Evolutionary conservation across 2,113 vertebrate genomes (phyloP).

Genomic region (Candoia aspera): DNA sequence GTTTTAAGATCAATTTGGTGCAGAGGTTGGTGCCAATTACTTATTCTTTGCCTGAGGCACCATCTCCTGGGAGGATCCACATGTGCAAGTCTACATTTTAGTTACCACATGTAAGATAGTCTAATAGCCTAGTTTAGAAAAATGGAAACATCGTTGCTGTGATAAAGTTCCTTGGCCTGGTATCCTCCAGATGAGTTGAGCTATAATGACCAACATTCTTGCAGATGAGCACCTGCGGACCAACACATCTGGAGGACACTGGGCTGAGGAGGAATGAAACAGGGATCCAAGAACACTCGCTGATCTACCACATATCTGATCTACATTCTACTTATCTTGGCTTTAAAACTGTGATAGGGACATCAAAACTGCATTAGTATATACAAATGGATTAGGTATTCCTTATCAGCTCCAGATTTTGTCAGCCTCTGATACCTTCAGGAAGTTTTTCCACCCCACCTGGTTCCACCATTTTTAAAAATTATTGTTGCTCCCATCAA

Average conservation of each 20-base stretch:
- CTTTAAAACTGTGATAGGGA: constrained; percentile 16
- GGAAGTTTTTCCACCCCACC: neutral
- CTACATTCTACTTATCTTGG: neutral
- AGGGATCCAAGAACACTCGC: neutral
- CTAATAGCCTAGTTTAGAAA: neutral
- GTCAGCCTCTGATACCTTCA: neutral
- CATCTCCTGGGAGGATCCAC: neutral
- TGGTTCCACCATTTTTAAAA: neutral
- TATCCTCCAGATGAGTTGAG: neutral
- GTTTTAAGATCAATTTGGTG: neutral
- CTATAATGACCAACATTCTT: neutral
- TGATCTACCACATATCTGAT: neutral
- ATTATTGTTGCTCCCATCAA: neutral
- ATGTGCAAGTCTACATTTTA: neutral
- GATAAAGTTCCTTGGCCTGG: neutral
- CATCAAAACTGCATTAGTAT: neutral
- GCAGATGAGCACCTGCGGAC: neutral
- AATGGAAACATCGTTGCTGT: neutral
- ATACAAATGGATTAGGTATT: neutral
- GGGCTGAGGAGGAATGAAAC: neutral
- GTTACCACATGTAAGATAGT: neutral
- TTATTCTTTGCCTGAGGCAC: neutral
- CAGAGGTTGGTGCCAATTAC: neutral
- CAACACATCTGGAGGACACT: neutral
- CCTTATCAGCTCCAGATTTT: neutral